These are phyloP conservation scores for Protonemura montana DNA, from an alignment of 2,888 invertebrate genomes.

Conservation along the genomic window DNA sequence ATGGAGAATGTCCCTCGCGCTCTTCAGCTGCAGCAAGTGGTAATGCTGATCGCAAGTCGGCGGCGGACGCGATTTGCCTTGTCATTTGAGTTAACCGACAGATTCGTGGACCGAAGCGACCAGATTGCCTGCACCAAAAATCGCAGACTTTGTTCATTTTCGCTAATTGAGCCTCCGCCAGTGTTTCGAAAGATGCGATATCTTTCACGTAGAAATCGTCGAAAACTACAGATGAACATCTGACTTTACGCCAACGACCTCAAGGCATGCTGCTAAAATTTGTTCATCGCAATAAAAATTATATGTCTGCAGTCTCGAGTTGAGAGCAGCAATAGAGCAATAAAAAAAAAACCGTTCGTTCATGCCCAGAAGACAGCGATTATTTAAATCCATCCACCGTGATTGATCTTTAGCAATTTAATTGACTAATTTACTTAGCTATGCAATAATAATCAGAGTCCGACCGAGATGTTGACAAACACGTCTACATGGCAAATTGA, in stretches of 20 bases:
- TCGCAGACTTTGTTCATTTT: background rate
- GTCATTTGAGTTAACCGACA: conserved; percentile 33
- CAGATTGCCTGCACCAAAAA: background rate
- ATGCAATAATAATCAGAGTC: conserved; percentile 24
- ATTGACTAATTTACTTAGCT: conserved; percentile 27
- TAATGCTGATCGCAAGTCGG: background rate
- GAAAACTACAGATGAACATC: background rate
- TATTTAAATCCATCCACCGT: conserved; percentile 9
- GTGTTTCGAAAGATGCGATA: background rate
- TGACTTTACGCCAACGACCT: background rate
- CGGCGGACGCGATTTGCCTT: background rate
- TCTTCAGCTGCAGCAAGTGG: background rate
- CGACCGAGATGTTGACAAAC: conserved; percentile 26
- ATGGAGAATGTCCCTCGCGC: background rate
- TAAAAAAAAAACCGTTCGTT: background rate
- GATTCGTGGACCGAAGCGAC: background rate
- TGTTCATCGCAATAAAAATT: background rate
- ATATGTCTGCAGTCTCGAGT: background rate
- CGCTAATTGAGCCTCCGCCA: background rate
- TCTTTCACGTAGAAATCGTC: background rate
- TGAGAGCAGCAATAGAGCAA: background rate
- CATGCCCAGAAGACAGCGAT: background rate
- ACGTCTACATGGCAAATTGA: conserved; percentile 25
- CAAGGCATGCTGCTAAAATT: background rate
- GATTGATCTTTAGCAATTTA: conserved; percentile 29